Evolutionary conservation across 1,140 invertebrate genomes (phyloP).

Genomic region (Dysdera silvatica): DNA sequence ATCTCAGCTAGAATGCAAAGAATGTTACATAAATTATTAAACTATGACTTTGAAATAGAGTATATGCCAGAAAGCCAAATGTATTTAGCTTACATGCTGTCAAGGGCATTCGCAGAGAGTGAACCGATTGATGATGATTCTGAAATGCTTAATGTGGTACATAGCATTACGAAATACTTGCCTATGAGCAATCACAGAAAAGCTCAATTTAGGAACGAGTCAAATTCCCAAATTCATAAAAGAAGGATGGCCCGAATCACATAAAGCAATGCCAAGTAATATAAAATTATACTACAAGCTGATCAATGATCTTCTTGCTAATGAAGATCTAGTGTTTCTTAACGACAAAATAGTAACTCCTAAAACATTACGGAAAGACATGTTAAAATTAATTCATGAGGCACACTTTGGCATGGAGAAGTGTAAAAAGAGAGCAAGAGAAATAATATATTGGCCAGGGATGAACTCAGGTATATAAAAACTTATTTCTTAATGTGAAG

Average conservation of each 20-base stretch:
- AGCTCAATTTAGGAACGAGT: constrained; percentile 2
- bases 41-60: constrained; percentile 15
- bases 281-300: too few relatives aligned
- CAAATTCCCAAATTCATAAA: not conserved
- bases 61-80: constrained; percentile 15
- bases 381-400: too few relatives aligned
- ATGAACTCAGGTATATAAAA: too few relatives aligned
- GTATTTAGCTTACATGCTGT: constrained; percentile 22
- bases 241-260: not conserved
- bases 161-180: not conserved
- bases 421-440: too few relatives aligned
- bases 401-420: too few relatives aligned
- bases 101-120: constrained; percentile 7
- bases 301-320: too few relatives aligned
- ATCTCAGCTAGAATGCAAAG: constrained; percentile 18
- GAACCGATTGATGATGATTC: not conserved
- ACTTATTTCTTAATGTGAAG: too few relatives aligned
- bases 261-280: too few relatives aligned
- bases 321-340: too few relatives aligned
- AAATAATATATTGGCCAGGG: too few relatives aligned
- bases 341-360: too few relatives aligned
- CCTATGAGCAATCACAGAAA: not conserved
- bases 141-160: not conserved
- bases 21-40: constrained; percentile 15
- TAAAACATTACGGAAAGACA: too few relatives aligned